Conservation (phyloP, 2,113 vertebrate genomes). For the Saiga tatarica region DNA sequence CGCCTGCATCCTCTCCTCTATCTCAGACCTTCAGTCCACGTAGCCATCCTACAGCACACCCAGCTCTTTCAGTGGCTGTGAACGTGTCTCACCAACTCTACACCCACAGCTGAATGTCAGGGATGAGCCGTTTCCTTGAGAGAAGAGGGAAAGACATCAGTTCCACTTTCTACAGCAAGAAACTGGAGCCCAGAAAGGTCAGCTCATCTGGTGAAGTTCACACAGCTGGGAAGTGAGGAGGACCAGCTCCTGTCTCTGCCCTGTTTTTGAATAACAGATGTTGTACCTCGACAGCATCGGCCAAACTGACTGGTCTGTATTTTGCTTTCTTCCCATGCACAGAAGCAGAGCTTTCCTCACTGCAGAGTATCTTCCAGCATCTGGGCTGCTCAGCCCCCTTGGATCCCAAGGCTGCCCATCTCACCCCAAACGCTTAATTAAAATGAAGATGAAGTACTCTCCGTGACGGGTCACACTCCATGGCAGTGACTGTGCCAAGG, state of each 20-base stretch:
- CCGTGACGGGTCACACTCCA: conserved; percentile 18
- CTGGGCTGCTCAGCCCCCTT: not conserved
- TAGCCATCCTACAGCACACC: not conserved
- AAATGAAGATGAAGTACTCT: conserved; percentile 72
- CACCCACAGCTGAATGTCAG: not conserved
- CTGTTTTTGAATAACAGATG: not conserved
- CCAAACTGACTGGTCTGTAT: fast-evolving
- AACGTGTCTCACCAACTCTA: not conserved
- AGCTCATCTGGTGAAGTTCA: not conserved
- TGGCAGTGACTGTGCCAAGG: conserved; percentile 41
- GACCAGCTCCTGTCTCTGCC: not conserved
- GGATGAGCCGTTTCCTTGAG: not conserved
- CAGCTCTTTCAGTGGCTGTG: not conserved
- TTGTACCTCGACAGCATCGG: not conserved
- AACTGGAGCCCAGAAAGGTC: not conserved
- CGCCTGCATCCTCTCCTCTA: not conserved
- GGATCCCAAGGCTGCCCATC: not conserved
- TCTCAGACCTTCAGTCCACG: fast-evolving
- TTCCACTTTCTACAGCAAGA: not conserved
- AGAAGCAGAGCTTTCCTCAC: not conserved
- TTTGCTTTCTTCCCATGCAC: not conserved
- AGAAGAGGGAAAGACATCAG: not conserved
- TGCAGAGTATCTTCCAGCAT: not conserved
- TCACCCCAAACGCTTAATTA: conserved; percentile 66
- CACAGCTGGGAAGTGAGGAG: not conserved